Percentiles rank a stretch among this genome's conserved stretches.
Evolutionary conservation across 64 coral and sea anemone species (phyloP).

Genomic region (Montipora capricornis): DNA sequence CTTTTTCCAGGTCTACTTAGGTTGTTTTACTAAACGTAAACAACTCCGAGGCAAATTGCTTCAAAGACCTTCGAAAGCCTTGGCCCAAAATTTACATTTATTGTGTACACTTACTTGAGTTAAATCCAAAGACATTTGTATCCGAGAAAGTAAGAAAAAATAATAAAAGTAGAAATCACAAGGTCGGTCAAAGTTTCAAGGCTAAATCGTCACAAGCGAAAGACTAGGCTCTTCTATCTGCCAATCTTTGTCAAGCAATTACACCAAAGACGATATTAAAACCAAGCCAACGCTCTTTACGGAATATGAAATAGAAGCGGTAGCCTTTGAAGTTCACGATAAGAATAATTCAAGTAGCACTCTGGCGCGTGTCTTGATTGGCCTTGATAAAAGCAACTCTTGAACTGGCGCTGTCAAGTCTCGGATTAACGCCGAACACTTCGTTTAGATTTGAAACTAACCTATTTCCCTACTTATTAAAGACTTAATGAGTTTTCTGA

Average conservation of each 20-base stretch:
- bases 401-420: constrained; percentile 28
- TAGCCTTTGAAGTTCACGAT: constrained; percentile 70
- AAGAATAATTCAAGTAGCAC: constrained; percentile 30
- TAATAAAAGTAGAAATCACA: neutral
- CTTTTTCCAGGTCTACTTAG: neutral
- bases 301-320: constrained; percentile 68
- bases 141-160: neutral
- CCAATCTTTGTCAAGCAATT: constrained; percentile 52
- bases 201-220: neutral
- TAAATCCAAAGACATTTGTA: neutral
- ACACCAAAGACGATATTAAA: constrained; percentile 63
- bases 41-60: neutral
- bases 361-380: constrained; percentile 45
- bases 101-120: constrained; percentile 20
- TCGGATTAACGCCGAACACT: constrained; percentile 4
- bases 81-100: neutral
- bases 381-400: constrained; percentile 41
- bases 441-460: constrained; percentile 23
- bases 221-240: constrained; percentile 10
- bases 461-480: constrained; percentile 30
- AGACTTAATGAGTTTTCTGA: constrained; percentile 31
- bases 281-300: constrained; percentile 29
- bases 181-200: neutral
- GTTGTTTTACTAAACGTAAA: constrained; percentile 11
- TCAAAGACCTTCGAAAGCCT: constrained; percentile 21